Evolutionary conservation across 2,888 invertebrate genomes (phyloP), one percentile per base, ranked within the genome.

Genomic region (Dryocosmus kuriphilus): DNA sequence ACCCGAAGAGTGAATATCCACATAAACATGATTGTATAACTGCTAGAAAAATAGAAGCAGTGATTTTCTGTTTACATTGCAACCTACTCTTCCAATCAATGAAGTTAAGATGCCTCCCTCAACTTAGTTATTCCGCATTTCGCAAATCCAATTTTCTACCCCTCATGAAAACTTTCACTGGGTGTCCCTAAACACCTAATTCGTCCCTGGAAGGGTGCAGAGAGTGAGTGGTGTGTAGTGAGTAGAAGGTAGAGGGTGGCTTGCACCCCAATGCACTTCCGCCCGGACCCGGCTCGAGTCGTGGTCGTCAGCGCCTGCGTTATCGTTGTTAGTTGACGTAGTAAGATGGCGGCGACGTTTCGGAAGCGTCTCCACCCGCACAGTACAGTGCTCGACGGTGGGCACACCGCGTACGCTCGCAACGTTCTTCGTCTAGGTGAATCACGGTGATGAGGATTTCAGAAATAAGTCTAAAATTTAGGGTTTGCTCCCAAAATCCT

Each of bases 301-400:
- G 76, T 77, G 75, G 79, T 75, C 77, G n/a, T 71, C 87, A 84
- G 86, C 89, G 90, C 87, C 88, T 88, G 87, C 88, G 89, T 88
- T 80, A 77, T 87, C 79, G 81, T 62, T 82, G 79, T 80, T 80
- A 84, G 82, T 87, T 87, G 88, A 89, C 89, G 89, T 89, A 87
- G 87, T 88, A 90, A 89, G 88, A 90, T 90, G 90, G 90, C 89
- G 89, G 88, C 89, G 89, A 86, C 88, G 89, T 87, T 87, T 90
- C 90, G 88, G 91, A 92, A 91, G 92, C 92, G 92, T 92, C 92
- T 89, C 87, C 88, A 88, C 87, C 86, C 85, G 86, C 87, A 88
- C 89, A 89, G 90, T 90, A 88, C 89, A 89, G 90, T 90, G 89
- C 89, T 89, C 89, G 88, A 88, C 87, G 88, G 88, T 88, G 90